A percentile compares a stretch with the other conserved stretches of the same genome.
These are phyloP conservation scores for Tolmerus cingulatus DNA, from an alignment of 2,888 invertebrate genomes.

Conservation along the genomic window DNA sequence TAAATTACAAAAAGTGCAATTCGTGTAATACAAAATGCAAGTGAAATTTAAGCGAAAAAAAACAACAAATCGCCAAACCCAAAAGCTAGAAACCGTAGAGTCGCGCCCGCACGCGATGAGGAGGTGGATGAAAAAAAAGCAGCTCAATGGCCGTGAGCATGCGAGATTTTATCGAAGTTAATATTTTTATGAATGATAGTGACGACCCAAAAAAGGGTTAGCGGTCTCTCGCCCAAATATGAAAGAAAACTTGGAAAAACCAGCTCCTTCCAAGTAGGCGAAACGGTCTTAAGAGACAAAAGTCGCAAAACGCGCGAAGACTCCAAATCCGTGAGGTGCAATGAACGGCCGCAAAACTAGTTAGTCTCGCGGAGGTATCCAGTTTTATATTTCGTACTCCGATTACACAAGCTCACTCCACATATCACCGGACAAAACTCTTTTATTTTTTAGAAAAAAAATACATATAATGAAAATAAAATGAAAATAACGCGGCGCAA, in stretches of 20 bases:
- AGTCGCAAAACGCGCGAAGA: neutral
- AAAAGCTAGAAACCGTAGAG: neutral
- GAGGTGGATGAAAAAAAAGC: neutral
- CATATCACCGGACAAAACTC: neutral
- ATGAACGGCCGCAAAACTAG: constrained; percentile 20
- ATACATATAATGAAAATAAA: neutral
- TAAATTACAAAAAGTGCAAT: neutral
- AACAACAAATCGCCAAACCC: neutral
- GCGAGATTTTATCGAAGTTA: neutral
- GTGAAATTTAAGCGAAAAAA: neutral
- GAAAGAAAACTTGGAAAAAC: neutral
- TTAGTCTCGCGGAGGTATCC: neutral
- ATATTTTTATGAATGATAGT: constrained; percentile 25
- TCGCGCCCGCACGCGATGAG: neutral
- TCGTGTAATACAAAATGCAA: neutral
- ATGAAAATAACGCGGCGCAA: neutral
- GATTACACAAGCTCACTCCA: constrained; percentile 32
- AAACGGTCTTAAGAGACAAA: neutral
- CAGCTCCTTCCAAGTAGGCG: neutral
- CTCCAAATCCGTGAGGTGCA: constrained; percentile 7
- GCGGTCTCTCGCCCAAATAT: neutral
- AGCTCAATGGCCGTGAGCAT: constrained; percentile 5
- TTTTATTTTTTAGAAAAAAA: neutral
- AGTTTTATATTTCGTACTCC: constrained; percentile 16
- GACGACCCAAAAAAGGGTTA: neutral